Evolutionary conservation across 2,797 vertebrate genomes (phyloP).

Genomic region (Lepilemur ruficaudatus): DNA sequence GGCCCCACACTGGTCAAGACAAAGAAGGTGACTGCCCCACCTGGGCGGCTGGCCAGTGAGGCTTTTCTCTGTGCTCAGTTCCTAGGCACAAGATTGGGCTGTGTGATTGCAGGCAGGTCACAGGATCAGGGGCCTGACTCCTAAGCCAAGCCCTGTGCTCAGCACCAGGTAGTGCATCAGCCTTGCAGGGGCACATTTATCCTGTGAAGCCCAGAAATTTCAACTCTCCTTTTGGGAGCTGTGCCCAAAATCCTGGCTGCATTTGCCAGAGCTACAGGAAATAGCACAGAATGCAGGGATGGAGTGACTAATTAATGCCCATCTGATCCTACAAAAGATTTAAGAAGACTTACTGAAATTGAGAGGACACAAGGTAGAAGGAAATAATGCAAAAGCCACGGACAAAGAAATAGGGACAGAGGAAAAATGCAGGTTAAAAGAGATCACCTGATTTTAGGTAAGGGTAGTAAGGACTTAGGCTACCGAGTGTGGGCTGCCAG

Average conservation of each 20-base stretch:
- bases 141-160: neutral
- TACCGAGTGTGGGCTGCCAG: neutral
- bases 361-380: neutral
- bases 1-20: neutral
- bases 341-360: neutral
- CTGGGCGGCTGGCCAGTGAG: neutral
- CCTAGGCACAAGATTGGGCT: neutral
- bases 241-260: neutral
- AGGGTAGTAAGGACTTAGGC: neutral
- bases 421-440: neutral
- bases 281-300: neutral
- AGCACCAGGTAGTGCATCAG: neutral
- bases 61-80: neutral
- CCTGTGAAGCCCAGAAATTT: neutral
- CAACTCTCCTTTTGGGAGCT: neutral
- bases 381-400: neutral
- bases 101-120: neutral
- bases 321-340: neutral
- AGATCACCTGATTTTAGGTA: neutral
- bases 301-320: neutral
- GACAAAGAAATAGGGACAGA: neutral
- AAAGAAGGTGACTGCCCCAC: neutral
- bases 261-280: neutral
- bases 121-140: neutral
- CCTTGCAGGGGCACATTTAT: neutral